These are phyloP conservation scores for Thymelicus acteon DNA, from an alignment of 2,888 invertebrate genomes.

Conservation along the genomic window DNA sequence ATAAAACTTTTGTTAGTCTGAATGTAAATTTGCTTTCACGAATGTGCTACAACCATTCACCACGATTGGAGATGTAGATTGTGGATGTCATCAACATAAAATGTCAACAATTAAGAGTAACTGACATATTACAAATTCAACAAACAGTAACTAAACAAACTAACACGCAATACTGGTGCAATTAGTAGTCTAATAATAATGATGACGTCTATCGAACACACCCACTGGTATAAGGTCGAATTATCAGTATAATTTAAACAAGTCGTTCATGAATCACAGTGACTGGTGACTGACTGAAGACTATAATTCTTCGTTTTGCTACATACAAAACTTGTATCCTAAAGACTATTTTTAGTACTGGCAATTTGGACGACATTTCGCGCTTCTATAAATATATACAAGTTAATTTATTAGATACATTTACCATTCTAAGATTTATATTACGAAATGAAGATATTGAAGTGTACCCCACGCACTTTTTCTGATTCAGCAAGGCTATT, in stretches of 20 bases:
- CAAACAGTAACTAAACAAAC: conserved; percentile 4
- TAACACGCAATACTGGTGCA: conserved; percentile 14
- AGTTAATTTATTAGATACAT: conserved; percentile 7
- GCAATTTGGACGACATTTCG: conserved; percentile 23
- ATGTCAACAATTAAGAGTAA: background rate
- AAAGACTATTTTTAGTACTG: conserved; percentile 8
- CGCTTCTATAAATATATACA: conserved; percentile 15
- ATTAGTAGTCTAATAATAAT: conserved; percentile 31
- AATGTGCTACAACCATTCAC: background rate
- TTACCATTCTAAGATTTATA: conserved; percentile 10
- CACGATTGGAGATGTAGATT: background rate
- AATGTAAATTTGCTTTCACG: background rate
- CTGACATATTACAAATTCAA: conserved; percentile 10
- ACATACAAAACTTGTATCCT: conserved; percentile 2
- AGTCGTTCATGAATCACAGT: conserved; percentile 20
- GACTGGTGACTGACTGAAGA: background rate
- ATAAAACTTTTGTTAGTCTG: background rate
- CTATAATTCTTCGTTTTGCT: background rate
- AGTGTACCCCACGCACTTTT: background rate
- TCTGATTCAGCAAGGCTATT: no score
- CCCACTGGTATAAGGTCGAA: conserved; percentile 62
- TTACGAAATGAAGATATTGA: conserved; percentile 3
- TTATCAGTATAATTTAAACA: conserved; percentile 48
- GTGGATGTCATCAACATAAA: conserved; percentile 3
- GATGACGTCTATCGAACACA: conserved; percentile 61